A percentile compares a stretch with the other conserved stretches of the same genome.
phyloP scores from a whole-genome alignment of 2,113 vertebrate genomes.

The Silurus glanis region DNA sequence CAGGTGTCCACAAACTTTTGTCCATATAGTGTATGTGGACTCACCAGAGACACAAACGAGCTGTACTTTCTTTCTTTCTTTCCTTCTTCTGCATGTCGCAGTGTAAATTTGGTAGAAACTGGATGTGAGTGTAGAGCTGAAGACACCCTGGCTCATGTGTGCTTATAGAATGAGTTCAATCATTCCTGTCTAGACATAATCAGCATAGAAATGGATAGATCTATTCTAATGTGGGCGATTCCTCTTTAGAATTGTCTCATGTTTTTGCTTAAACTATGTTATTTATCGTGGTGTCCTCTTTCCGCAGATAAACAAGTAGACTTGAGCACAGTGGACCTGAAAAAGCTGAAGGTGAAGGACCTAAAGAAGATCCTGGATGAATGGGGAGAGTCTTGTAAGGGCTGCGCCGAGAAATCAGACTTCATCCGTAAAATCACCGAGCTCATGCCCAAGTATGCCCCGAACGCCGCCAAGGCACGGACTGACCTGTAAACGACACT shows the following conservation, averaged over 20 bases:
- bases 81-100: too few species aligned
- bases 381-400: constrained; percentile 95
- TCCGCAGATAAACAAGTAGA: constrained; percentile 90
- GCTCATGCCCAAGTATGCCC: constrained; percentile 95
- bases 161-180: neutral
- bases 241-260: neutral
- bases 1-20: too few species aligned
- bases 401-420: constrained; percentile 93
- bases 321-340: constrained; percentile 89
- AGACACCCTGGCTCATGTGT: neutral
- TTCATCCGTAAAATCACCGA: constrained; percentile 95
- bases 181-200: neutral
- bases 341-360: constrained; percentile 94
- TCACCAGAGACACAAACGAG: too few species aligned
- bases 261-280: neutral
- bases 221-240: neutral
- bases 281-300: neutral
- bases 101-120: neutral
- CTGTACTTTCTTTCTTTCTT: too few species aligned
- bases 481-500: constrained; percentile 82
- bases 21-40: too few species aligned
- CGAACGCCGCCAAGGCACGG: constrained; percentile 84
- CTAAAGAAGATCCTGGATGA: constrained; percentile 96
- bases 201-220: neutral
- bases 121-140: neutral